Conservation (phyloP, 2,888 invertebrate species). For the Pristionchus entomophagus region DNA sequence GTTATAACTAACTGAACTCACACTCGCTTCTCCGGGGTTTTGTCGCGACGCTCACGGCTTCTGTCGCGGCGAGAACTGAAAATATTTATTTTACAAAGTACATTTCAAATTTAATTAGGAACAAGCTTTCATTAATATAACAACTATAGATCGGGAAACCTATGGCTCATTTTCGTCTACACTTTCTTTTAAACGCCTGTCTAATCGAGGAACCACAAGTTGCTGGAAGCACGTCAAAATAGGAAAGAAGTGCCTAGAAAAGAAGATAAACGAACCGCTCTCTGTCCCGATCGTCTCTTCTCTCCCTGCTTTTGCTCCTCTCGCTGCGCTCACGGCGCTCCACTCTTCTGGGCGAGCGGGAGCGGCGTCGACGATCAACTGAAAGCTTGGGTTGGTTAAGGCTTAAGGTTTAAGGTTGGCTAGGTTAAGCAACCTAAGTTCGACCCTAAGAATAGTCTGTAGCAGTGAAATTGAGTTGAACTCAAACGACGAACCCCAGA, state of each 20-base stretch:
- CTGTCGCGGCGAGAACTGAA: constrained; percentile 31
- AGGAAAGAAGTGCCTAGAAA: neutral
- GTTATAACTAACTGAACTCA: too few relatives aligned
- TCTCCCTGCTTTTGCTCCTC: constrained; percentile 30
- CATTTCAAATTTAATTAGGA: neutral
- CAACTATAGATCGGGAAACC: neutral
- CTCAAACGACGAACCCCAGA: too few relatives aligned
- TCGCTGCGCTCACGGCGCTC: constrained; percentile 11
- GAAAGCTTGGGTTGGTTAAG: too few relatives aligned
- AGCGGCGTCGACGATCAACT: constrained; percentile 45
- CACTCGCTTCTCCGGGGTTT: constrained; percentile 48
- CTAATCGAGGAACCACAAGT: neutral
- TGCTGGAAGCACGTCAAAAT: too few relatives aligned
- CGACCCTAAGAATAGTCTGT: too few relatives aligned
- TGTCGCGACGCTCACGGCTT: constrained; percentile 38
- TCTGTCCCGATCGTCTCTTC: constrained; percentile 43
- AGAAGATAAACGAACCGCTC: constrained; percentile 2
- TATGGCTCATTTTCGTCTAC: too few relatives aligned
- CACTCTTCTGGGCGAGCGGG: constrained; percentile 34
- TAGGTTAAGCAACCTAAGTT: too few relatives aligned
- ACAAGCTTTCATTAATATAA: too few relatives aligned
- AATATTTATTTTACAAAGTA: neutral
- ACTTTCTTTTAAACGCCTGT: too few relatives aligned
- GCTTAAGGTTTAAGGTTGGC: too few relatives aligned
- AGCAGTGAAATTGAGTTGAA: too few relatives aligned